These are phyloP conservation scores for Schizaphis graminum DNA, from an alignment of 2,888 invertebrate genomes.

Conservation along the genomic window DNA sequence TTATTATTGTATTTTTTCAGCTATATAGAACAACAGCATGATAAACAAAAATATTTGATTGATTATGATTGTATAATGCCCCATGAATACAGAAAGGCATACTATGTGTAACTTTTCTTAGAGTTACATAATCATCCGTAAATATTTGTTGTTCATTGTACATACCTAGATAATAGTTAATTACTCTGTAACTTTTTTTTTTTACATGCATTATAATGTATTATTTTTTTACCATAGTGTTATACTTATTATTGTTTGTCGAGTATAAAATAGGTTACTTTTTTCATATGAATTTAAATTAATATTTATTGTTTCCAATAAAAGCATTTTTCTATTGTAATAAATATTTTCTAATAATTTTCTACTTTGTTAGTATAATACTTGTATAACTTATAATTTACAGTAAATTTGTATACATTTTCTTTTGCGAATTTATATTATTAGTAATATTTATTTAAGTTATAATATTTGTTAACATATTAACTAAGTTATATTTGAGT, in stretches of 20 bases:
- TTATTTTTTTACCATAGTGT: background rate
- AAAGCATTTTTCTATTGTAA: background rate
- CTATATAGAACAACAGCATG: background rate
- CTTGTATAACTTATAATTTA: background rate
- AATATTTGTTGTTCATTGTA: background rate
- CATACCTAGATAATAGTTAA: background rate
- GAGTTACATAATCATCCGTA: background rate
- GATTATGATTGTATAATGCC: slow-evolving; percentile 45
- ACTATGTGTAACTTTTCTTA: background rate
- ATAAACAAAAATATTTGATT: background rate
- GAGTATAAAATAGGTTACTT: background rate
- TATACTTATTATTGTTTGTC: background rate
- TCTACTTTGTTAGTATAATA: background rate
- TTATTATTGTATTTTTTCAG: slow-evolving; percentile 20
- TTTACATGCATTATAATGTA: background rate
- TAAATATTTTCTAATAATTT: background rate
- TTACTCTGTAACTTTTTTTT: background rate
- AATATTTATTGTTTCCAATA: background rate
- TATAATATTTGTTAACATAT: background rate
- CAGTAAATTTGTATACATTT: background rate
- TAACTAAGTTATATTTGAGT: background rate
- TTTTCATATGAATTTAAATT: background rate
- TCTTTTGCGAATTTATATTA: background rate
- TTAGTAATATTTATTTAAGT: background rate
- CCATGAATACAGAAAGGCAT: slow-evolving; percentile 20